Base-by-base conservation (phyloP, 2,888 invertebrate species). In the Phortica okadai region DNA sequence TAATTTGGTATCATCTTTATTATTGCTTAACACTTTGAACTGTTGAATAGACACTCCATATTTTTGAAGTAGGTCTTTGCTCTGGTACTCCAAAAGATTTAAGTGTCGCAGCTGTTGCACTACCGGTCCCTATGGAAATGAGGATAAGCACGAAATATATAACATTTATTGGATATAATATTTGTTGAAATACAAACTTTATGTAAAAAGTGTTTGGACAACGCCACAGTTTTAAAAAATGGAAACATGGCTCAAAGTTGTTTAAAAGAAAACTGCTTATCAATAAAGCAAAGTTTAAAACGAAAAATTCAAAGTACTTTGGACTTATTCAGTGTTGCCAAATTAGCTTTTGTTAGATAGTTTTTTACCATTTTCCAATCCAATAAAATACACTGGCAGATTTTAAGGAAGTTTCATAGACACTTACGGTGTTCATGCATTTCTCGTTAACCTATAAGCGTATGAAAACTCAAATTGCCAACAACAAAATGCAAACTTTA, bases 71-170 rank as follows among this genome's bases (percentile, higher is more conserved):
- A 99, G 93, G 89, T 97, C 95, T 92, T 99, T 99, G 90, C 99
- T 99, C 91, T 99, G 99, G 91, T 97, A 99, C 92, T 99, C 99
- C 89, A 99, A 94, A 56, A 99, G 93, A 93, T 99, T 99, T 75
- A 99, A 93, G 89, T 94, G 93, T 82, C 99, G 93, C 54, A 91
- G 84, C 76, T 88, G 89, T 74, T 86, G 86, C 73, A 85, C 76
- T 67, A 25, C 58, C 11, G 73, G 58, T 75, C 77, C 44, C 62
- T 73, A 8, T 25, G 44, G 69, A 54, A 6, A 73, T 78, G 44
- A 33, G 14, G 5, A 14, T 59, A 58, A 50, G 21, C 25, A 58
- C n/a, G 54, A 67, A 58, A 70, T 16, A 59, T 14, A 16, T 59
- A n/a, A 16, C 16, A n/a, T n/a, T n/a, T 59, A 8, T 8, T n/a